These are phyloP conservation scores for Antheraea pernyi DNA, from an alignment of 1,140 invertebrate species.

Conservation along the genomic window DNA sequence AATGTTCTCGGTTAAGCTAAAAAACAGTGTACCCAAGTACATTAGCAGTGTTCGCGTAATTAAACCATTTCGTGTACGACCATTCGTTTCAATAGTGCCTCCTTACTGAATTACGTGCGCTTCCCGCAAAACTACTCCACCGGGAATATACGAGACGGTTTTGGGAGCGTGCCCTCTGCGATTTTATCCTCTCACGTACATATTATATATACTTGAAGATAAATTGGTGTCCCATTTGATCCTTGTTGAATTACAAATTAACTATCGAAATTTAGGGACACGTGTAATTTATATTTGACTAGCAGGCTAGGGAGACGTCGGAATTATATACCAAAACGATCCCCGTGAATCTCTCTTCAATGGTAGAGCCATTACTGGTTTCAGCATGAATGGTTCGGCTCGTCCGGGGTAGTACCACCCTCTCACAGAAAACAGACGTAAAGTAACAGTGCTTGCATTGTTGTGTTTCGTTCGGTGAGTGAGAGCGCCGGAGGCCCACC, in stretches of 20 bases:
- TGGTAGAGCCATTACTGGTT: no score
- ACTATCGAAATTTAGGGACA: neutral
- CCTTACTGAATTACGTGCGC: conserved; percentile 10
- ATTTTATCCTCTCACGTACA: neutral
- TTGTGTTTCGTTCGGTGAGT: no score
- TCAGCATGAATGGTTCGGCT: no score
- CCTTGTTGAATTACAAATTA: neutral
- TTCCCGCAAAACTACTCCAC: conserved; percentile 2
- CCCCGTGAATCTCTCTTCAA: no score
- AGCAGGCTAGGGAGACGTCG: no score
- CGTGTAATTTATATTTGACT: neutral
- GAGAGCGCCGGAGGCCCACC: no score
- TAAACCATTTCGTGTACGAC: conserved; percentile 6
- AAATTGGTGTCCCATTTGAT: neutral
- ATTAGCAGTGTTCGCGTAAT: conserved; percentile 4
- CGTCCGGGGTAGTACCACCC: no score
- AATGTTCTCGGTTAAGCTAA: neutral
- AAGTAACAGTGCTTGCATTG: no score
- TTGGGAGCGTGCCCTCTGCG: neutral
- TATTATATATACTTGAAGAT: neutral
- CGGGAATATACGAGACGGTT: neutral
- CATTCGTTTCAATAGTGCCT: conserved; percentile 11
- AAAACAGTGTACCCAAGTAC: neutral
- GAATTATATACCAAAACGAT: no score
- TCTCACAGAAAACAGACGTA: no score